Percentiles rank a stretch among this genome's conserved stretches.
Conservation (phyloP, 2,797 vertebrate species). For the Melanotaenia boesemani region DNA sequence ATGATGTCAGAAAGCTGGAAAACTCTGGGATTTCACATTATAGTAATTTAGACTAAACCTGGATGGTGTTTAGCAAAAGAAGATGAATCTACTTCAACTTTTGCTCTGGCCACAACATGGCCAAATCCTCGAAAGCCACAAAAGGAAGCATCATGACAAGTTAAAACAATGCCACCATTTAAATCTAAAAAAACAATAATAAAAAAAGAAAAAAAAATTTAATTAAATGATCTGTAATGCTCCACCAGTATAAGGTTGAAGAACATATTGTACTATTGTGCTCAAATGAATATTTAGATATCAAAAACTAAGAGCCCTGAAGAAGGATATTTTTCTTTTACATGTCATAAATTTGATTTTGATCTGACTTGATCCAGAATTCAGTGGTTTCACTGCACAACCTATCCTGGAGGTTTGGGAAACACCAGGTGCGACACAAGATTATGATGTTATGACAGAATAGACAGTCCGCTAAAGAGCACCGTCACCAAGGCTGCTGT, state of each 20-base stretch:
- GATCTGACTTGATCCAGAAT: not conserved
- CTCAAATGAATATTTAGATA: conserved; percentile 19
- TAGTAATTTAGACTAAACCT: not conserved
- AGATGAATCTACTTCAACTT: not conserved
- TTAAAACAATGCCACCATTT: not conserved
- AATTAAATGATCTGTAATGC: not conserved
- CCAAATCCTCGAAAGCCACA: not conserved
- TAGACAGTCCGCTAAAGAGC: conserved; percentile 45
- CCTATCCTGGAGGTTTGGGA: conserved; percentile 22
- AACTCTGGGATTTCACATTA: not conserved
- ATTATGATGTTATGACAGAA: conserved; percentile 41
- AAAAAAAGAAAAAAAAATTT: not conserved
- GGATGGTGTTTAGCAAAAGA: not conserved
- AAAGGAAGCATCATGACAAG: not conserved
- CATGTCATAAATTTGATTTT: not conserved
- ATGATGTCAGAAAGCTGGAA: not conserved
- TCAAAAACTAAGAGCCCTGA: conserved; percentile 15
- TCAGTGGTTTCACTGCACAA: conserved; percentile 27
- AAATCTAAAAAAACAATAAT: not conserved
- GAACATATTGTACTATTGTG: conserved; percentile 4
- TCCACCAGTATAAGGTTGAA: conserved; percentile 1
- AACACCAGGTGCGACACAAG: conserved; percentile 34
- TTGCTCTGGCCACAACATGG: not conserved
- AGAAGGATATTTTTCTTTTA: not conserved
- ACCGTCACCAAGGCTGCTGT: conserved; percentile 52